phyloP scores from a whole-genome alignment of 2,888 invertebrate genomes.

The Sericinus montela region DNA sequence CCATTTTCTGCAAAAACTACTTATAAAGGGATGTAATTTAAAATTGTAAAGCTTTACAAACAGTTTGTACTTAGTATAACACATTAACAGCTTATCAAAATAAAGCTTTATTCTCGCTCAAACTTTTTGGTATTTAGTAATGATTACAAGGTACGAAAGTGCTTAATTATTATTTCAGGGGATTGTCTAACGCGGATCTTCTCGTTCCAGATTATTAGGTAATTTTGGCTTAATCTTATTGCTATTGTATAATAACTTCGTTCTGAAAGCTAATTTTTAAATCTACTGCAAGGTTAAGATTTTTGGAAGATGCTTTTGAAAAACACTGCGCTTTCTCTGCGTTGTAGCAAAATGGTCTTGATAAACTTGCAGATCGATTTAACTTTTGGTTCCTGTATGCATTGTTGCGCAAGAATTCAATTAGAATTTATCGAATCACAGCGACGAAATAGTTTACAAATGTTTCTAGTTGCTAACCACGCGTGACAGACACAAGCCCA shows the following conservation, averaged over 20 bases:
- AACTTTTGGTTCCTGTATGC: neutral
- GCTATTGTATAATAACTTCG: too few relatives aligned
- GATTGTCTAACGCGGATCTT: too few relatives aligned
- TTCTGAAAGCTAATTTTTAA: too few relatives aligned
- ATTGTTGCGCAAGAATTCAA: neutral
- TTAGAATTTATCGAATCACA: neutral
- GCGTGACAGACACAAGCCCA: neutral
- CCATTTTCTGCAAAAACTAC: neutral
- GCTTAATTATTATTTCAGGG: too few relatives aligned
- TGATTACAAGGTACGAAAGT: too few relatives aligned
- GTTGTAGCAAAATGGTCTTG: too few relatives aligned
- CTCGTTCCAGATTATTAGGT: too few relatives aligned
- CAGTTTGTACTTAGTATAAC: slow-evolving; percentile 27
- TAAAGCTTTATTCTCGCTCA: neutral
- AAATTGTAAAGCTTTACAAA: neutral
- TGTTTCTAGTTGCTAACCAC: neutral
- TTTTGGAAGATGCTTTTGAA: too few relatives aligned
- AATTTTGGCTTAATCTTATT: too few relatives aligned
- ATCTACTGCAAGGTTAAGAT: too few relatives aligned
- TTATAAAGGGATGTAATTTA: neutral
- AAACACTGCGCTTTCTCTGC: too few relatives aligned
- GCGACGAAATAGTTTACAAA: neutral
- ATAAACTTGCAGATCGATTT: too few relatives aligned
- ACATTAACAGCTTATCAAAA: slow-evolving; percentile 8
- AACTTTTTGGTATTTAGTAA: slow-evolving; percentile 1